Conservation (phyloP, 2,888 invertebrate genomes). For the Polymixis lichenea region DNA sequence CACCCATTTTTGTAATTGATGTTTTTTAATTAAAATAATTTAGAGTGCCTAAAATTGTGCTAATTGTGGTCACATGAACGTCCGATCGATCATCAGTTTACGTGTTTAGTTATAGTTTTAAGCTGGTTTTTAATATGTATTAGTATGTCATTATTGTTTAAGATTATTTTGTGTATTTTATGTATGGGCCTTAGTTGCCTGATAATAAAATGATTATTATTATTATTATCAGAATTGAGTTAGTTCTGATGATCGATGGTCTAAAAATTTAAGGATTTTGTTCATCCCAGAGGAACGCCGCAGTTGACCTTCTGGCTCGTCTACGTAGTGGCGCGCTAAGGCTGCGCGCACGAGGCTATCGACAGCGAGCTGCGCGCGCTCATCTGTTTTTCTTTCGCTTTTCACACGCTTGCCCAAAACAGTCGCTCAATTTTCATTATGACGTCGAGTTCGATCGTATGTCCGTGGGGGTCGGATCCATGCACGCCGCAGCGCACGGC, state of each 20-base stretch:
- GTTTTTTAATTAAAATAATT: background rate
- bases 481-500: conserved; percentile 74
- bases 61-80: background rate
- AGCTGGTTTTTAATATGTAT: too few species aligned
- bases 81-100: too few species aligned
- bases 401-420: conserved; percentile 44
- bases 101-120: too few species aligned
- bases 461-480: conserved; percentile 71
- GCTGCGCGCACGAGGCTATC: conserved; percentile 21
- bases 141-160: too few species aligned
- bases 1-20: background rate
- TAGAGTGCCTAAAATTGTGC: background rate
- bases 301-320: conserved; percentile 40
- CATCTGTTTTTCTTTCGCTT: conserved; percentile 9
- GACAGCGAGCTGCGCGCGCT: conserved; percentile 19
- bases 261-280: background rate
- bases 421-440: conserved; percentile 72
- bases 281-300: conserved; percentile 1
- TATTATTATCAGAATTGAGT: too few species aligned
- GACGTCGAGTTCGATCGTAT: conserved; percentile 78
- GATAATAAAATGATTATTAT: too few species aligned
- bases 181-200: too few species aligned
- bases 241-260: background rate
- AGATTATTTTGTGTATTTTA: too few species aligned
- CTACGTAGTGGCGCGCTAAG: conserved; percentile 28